phyloP scores from a whole-genome alignment of 2,113 vertebrate genomes.

The Pedetes capensis region DNA sequence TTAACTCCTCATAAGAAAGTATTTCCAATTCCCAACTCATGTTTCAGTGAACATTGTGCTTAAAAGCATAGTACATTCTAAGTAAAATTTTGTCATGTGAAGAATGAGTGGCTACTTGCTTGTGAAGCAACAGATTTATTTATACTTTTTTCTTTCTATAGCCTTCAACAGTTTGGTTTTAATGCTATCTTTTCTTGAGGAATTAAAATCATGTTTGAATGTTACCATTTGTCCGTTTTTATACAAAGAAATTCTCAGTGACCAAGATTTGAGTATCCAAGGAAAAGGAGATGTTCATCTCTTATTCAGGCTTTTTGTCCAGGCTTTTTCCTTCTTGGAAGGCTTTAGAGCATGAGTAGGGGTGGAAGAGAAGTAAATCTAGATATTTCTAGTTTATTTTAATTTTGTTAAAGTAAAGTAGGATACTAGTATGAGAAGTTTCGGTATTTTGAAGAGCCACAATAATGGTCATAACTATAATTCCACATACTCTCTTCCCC shows the following conservation, averaged over 20 bases:
- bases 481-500: neutral
- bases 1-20: neutral
- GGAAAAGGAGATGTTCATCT: neutral
- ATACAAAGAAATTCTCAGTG: neutral
- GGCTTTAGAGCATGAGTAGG: neutral
- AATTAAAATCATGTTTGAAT: neutral
- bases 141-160: neutral
- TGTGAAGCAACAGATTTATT: neutral
- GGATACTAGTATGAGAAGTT: neutral
- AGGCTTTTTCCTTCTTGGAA: neutral
- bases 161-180: neutral
- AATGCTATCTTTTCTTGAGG: neutral
- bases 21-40: neutral
- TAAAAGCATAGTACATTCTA: neutral
- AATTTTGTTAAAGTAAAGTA: neutral
- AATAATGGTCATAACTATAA: neutral
- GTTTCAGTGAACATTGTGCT: neutral
- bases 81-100: neutral
- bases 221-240: neutral
- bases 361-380: neutral
- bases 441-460: neutral
- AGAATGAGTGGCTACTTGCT: neutral
- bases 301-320: neutral
- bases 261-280: neutral
- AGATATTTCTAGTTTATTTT: neutral